Conservation (phyloP, 1,140 invertebrate species). For the Calliopsis andreniformis region DNA sequence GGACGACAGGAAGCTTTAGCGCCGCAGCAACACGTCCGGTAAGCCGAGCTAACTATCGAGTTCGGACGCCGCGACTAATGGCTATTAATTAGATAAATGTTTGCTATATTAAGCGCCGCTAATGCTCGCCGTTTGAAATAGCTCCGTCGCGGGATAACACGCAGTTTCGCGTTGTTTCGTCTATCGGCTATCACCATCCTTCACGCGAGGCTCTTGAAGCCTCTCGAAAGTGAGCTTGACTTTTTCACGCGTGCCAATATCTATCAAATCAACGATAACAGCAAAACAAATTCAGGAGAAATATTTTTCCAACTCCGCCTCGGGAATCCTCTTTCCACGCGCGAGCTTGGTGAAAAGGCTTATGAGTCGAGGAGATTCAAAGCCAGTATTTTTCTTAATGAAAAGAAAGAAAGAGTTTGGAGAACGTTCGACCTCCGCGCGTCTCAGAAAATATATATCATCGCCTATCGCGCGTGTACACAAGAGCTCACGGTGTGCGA, state of each 20-base stretch:
- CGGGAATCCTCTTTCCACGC: too few species aligned
- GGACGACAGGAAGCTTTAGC: conserved; percentile 34
- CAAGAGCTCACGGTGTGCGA: not conserved
- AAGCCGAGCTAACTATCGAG: conserved; percentile 29
- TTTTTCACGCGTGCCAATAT: too few species aligned
- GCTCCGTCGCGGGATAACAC: conserved; percentile 57
- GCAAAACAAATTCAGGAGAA: too few species aligned
- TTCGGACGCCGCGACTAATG: conserved; percentile 66
- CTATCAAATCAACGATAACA: too few species aligned
- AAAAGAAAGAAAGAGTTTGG: too few species aligned
- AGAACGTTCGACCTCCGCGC: conserved; percentile 20
- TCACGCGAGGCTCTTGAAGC: too few species aligned
- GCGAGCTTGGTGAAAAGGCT: too few species aligned
- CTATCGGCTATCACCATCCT: conserved; percentile 13
- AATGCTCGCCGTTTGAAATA: conserved; percentile 69
- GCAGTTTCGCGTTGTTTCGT: conserved; percentile 59
- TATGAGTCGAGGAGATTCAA: too few species aligned
- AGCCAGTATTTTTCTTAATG: too few species aligned
- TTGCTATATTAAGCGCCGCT: conserved; percentile 66
- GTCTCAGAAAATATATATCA: not conserved
- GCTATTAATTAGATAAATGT: conserved; percentile 76
- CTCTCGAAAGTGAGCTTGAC: too few species aligned
- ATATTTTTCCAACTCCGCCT: too few species aligned
- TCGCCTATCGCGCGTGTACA: conserved; percentile 33
- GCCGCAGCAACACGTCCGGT: conserved; percentile 20